Conservation (phyloP, 2,888 invertebrate genomes). For the Chrysopilus asiliformis region DNA sequence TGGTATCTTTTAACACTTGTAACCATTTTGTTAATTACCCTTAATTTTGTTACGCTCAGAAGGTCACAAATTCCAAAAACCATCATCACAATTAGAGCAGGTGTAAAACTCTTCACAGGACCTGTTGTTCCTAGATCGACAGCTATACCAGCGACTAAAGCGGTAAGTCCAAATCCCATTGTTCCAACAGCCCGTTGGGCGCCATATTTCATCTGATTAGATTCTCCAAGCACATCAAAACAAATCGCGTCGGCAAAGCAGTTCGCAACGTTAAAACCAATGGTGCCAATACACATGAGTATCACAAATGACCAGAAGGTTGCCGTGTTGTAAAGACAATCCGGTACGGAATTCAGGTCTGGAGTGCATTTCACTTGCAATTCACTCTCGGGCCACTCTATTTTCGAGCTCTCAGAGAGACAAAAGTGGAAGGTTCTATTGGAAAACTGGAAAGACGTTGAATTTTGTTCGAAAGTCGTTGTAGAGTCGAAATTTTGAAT, state of each 20-base stretch:
- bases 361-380: conserved; percentile 9
- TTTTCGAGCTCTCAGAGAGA: no score
- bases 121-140: conserved; percentile 51
- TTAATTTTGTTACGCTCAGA: conserved; percentile 42
- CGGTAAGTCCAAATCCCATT: conserved; percentile 62
- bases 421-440: conserved; percentile 1
- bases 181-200: conserved; percentile 74
- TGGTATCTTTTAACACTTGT: no score
- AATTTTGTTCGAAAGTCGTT: no score
- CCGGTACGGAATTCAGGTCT: conserved; percentile 9
- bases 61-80: conserved; percentile 51
- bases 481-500: no score
- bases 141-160: conserved; percentile 53
- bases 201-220: conserved; percentile 56
- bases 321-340: conserved; percentile 42
- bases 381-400: background rate
- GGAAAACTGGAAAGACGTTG: no score
- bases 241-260: conserved; percentile 83
- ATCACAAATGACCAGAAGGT: conserved; percentile 63
- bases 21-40: no score
- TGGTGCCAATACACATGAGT: conserved; percentile 58
- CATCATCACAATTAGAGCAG: conserved; percentile 54
- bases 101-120: conserved; percentile 49
- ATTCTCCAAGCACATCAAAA: conserved; percentile 68
- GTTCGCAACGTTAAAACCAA: conserved; percentile 72